Evolutionary conservation across 2,888 invertebrate species (phyloP).

Genomic region (Cantharis flavilabris): DNA sequence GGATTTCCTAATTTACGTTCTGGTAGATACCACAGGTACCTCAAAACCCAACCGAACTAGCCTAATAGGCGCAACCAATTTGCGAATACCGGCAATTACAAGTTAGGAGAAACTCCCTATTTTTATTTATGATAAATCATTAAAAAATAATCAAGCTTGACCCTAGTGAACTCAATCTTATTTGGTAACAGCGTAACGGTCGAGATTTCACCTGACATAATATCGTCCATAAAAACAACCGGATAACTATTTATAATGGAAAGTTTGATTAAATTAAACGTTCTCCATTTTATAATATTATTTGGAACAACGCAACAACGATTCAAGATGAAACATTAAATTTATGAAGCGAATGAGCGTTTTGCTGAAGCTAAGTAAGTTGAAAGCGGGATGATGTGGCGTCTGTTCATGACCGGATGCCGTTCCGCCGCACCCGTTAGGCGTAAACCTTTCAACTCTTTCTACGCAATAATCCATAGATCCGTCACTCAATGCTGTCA

Average conservation of each 20-base stretch:
- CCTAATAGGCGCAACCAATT: not conserved
- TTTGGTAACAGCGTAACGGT: not conserved
- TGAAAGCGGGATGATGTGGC: slow-evolving; percentile 25
- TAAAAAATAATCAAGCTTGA: not conserved
- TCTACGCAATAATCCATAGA: slow-evolving; percentile 31
- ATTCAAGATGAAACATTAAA: not conserved
- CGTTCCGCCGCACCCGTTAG: slow-evolving; percentile 30
- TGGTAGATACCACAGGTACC: not conserved
- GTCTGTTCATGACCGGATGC: slow-evolving; percentile 29
- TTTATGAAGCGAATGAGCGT: not conserved
- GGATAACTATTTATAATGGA: too few relatives aligned
- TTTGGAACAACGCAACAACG: not conserved
- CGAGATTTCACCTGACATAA: not conserved
- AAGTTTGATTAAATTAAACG: not conserved
- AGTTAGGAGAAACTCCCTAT: not conserved
- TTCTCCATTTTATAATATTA: not conserved
- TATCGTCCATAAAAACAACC: not conserved
- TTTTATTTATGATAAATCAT: not conserved
- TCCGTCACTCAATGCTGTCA: slow-evolving; percentile 33
- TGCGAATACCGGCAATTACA: not conserved
- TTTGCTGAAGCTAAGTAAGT: slow-evolving; percentile 14
- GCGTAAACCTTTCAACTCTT: slow-evolving; percentile 28
- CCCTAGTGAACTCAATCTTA: not conserved
- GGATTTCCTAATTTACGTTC: not conserved
- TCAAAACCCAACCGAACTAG: not conserved